Evolutionary conservation across 2,113 vertebrate species (phyloP).

Genomic region (Leptodactylus fuscus): DNA sequence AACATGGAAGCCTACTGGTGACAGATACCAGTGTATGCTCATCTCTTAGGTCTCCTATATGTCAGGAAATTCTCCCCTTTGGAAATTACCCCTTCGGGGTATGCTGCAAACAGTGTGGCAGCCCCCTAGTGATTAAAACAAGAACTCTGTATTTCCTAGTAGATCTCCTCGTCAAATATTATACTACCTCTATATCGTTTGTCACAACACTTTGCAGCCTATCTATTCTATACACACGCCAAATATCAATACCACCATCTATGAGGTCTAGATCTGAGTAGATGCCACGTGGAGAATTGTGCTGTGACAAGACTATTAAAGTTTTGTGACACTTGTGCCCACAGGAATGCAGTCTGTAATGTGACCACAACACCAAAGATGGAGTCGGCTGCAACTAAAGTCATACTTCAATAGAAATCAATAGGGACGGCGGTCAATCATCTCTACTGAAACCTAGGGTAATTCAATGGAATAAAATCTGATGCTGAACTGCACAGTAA

Average conservation of each 20-base stretch:
- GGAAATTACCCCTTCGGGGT: too few species aligned
- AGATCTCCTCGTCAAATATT: background rate
- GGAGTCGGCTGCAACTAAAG: background rate
- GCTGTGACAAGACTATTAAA: background rate
- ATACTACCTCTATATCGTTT: background rate
- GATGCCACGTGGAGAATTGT: background rate
- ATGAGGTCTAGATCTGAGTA: background rate
- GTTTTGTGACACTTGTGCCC: background rate
- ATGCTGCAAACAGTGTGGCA: too few species aligned
- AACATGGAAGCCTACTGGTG: too few species aligned
- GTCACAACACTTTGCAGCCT: too few species aligned
- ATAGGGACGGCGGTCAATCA: background rate
- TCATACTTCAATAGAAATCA: background rate
- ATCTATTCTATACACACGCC: background rate
- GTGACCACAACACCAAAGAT: background rate
- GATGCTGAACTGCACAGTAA: too few species aligned
- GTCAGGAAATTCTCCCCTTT: too few species aligned
- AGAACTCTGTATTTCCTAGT: background rate
- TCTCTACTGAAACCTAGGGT: background rate
- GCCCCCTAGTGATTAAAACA: background rate
- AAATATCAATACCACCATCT: background rate
- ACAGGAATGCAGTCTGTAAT: background rate
- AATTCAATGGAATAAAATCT: background rate
- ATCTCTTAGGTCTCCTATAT: too few species aligned
- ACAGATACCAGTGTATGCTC: too few species aligned